These are phyloP conservation scores for Stenodera caucasica DNA, from an alignment of 2,888 invertebrate species.

Conservation along the genomic window DNA sequence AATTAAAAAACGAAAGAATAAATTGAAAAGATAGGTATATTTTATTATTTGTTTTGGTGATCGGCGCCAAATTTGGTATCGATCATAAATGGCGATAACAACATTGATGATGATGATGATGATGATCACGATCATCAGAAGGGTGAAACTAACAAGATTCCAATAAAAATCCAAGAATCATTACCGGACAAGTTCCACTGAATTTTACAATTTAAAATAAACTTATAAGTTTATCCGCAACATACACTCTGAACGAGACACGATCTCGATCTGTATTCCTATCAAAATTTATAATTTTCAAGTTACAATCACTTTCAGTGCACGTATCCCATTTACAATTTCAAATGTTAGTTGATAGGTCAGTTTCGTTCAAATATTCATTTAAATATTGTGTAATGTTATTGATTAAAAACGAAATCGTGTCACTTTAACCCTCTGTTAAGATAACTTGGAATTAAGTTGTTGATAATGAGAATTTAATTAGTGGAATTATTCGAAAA, in stretches of 20 bases:
- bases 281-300: too few species aligned
- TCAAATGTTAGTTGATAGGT: conserved; percentile 5
- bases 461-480: neutral
- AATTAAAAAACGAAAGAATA: conserved; percentile 1
- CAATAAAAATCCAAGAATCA: neutral
- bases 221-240: neutral
- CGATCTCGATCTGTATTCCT: too few species aligned
- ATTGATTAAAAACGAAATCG: neutral
- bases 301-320: conserved; percentile 15
- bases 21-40: conserved; percentile 11
- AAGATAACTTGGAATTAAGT: neutral
- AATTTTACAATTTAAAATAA: neutral
- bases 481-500: neutral
- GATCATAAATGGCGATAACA: conserved; percentile 30
- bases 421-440: neutral
- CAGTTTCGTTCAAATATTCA: neutral
- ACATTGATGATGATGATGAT: conserved; percentile 14
- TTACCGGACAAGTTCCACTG: too few species aligned
- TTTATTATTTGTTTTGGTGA: conserved; percentile 27
- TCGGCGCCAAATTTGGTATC: conserved; percentile 33
- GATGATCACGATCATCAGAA: neutral
- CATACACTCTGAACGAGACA: too few species aligned
- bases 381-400: conserved; percentile 8
- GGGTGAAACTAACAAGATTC: conserved; percentile 5
- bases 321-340: conserved; percentile 9